phyloP scores from a whole-genome alignment of 2,888 invertebrate species.

The Perithous albicinctus region DNA sequence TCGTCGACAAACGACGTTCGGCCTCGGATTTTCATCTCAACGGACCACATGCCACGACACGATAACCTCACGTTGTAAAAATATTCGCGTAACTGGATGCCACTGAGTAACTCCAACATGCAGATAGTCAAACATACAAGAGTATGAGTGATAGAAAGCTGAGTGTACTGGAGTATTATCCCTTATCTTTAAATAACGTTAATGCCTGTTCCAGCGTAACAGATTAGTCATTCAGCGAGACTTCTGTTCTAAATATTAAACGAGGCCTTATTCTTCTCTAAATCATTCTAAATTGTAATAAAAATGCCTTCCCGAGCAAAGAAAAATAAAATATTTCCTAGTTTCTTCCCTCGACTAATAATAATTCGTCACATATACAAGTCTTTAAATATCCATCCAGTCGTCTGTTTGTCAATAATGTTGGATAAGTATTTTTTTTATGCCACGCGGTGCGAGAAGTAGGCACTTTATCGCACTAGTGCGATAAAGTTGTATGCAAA shows the following conservation, averaged over 20 bases:
- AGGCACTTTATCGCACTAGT: too few relatives aligned
- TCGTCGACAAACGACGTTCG: constrained; percentile 18
- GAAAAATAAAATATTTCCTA: too few relatives aligned
- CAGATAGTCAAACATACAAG: neutral
- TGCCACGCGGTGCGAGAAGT: too few relatives aligned
- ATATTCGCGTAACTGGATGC: constrained; percentile 42
- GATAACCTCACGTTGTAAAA: constrained; percentile 55
- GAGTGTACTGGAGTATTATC: constrained; percentile 3
- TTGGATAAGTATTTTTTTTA: constrained; percentile 9
- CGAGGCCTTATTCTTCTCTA: neutral
- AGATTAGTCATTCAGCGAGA: neutral
- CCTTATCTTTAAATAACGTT: neutral
- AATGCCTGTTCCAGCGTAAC: neutral
- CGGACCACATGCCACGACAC: constrained; percentile 30
- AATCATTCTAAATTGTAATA: neutral
- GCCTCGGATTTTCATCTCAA: constrained; percentile 19
- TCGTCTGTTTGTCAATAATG: constrained; percentile 2
- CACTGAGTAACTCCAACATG: constrained; percentile 17
- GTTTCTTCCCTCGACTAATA: too few relatives aligned
- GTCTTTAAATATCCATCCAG: neutral
- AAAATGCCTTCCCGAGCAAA: too few relatives aligned
- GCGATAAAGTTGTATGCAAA: too few relatives aligned
- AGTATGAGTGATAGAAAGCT: neutral
- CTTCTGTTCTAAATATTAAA: neutral
- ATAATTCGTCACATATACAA: neutral